Evolutionary conservation across 2,888 invertebrate genomes (phyloP).

Genomic region (Adineta ricciae): DNA sequence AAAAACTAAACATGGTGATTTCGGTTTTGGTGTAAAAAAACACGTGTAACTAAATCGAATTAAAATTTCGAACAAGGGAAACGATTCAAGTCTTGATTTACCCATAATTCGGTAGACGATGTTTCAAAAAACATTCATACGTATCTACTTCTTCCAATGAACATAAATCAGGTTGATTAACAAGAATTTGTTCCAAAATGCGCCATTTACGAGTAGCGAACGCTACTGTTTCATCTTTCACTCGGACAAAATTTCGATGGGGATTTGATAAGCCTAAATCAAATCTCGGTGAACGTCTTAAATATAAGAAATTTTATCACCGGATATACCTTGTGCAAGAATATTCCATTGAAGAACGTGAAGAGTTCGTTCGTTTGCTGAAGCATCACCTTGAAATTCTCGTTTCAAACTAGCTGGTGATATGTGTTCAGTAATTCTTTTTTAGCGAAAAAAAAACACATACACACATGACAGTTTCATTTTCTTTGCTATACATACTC

Average conservation of each 20-base stretch:
- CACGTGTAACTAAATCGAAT: constrained; percentile 58
- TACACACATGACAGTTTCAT: background rate
- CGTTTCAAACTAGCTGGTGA: background rate
- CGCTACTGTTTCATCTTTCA: constrained; percentile 62
- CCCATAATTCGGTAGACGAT: background rate
- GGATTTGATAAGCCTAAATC: constrained; percentile 60
- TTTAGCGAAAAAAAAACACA: background rate
- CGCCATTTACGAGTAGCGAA: constrained; percentile 62
- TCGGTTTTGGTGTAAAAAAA: constrained; percentile 65
- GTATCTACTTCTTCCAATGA: constrained; percentile 70
- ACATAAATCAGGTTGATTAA: constrained; percentile 61
- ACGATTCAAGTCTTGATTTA: background rate
- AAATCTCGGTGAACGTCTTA: constrained; percentile 34
- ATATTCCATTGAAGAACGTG: constrained; percentile 43
- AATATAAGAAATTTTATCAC: background rate
- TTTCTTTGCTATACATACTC: too few relatives aligned
- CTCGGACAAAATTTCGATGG: constrained; percentile 64
- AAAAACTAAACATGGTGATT: constrained; percentile 60
- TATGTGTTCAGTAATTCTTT: background rate
- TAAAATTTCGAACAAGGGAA: background rate
- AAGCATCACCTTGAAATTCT: background rate
- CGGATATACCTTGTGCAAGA: constrained; percentile 41
- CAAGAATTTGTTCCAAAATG: constrained; percentile 63
- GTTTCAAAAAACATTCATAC: constrained; percentile 55
- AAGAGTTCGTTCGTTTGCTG: background rate